A percentile compares a stretch with the other conserved stretches of the same genome.
Conservation (phyloP, 2,113 vertebrate species). For the Monarcha castaneiventris region DNA sequence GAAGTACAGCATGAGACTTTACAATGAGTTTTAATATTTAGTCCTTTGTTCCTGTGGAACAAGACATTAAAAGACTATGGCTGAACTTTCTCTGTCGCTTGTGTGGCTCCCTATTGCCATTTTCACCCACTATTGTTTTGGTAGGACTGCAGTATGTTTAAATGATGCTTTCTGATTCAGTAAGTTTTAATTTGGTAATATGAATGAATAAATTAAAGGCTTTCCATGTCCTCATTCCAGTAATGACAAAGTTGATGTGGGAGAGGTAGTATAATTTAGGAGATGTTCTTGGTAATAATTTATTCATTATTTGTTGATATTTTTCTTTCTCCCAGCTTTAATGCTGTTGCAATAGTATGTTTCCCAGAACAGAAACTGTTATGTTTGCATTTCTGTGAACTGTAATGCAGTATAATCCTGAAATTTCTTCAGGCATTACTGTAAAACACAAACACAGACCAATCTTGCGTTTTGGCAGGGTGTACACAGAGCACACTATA, state of each 20-base stretch:
- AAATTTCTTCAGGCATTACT: neutral
- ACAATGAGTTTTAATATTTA: neutral
- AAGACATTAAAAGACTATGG: neutral
- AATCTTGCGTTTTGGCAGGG: neutral
- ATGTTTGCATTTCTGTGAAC: neutral
- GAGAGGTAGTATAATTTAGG: neutral
- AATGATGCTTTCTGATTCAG: neutral
- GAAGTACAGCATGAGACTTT: neutral
- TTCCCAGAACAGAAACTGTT: neutral
- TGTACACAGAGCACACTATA: neutral
- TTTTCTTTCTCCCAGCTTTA: neutral
- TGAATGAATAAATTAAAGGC: neutral
- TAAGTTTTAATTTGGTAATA: neutral
- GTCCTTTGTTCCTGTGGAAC: neutral
- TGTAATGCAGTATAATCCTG: neutral
- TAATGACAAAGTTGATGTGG: neutral
- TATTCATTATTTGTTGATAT: neutral
- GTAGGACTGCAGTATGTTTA: neutral
- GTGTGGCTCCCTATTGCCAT: neutral
- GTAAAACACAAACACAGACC: neutral
- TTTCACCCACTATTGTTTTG: neutral
- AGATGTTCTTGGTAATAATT: neutral
- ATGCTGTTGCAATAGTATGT: neutral
- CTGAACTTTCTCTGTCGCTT: neutral
- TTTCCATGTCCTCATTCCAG: neutral